Evolutionary conservation across 2,797 vertebrate genomes (phyloP).

Genomic region (Platyrinchus mystaceus): DNA sequence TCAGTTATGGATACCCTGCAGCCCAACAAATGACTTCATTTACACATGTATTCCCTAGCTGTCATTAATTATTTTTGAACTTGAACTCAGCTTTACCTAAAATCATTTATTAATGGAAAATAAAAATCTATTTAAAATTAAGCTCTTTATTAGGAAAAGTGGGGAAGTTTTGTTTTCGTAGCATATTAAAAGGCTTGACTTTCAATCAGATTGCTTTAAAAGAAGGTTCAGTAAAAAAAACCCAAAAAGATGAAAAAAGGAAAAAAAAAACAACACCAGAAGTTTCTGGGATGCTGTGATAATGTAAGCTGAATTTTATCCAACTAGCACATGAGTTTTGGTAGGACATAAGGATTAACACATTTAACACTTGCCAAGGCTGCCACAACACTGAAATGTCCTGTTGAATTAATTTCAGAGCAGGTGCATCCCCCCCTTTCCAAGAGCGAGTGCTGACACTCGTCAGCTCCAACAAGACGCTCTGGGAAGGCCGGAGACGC

Average conservation of each 20-base stretch:
- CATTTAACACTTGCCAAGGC: neutral
- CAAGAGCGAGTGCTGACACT: neutral
- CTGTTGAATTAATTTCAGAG: neutral
- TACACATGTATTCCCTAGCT: neutral
- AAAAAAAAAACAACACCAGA: neutral
- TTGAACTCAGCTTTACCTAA: neutral
- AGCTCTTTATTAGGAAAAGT: neutral
- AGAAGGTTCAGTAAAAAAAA: neutral
- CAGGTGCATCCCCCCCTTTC: neutral
- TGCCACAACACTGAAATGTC: neutral
- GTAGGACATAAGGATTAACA: neutral
- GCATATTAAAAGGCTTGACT: neutral
- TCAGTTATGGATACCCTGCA: neutral
- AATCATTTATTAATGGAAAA: neutral
- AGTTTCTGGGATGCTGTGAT: neutral
- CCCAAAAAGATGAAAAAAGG: too few relatives aligned
- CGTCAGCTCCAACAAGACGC: neutral
- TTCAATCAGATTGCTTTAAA: neutral
- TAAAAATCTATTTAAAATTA: neutral
- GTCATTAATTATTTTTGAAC: neutral
- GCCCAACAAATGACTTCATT: neutral
- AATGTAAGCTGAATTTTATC: slow-evolving; percentile 34
- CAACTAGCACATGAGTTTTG: neutral
- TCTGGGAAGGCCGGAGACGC: neutral
- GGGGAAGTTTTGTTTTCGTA: neutral